A percentile compares a stretch with the other conserved stretches of the same genome.
These are phyloP conservation scores for Pasiphila rectangulata DNA, from an alignment of 2,888 invertebrate species.

Conservation along the genomic window DNA sequence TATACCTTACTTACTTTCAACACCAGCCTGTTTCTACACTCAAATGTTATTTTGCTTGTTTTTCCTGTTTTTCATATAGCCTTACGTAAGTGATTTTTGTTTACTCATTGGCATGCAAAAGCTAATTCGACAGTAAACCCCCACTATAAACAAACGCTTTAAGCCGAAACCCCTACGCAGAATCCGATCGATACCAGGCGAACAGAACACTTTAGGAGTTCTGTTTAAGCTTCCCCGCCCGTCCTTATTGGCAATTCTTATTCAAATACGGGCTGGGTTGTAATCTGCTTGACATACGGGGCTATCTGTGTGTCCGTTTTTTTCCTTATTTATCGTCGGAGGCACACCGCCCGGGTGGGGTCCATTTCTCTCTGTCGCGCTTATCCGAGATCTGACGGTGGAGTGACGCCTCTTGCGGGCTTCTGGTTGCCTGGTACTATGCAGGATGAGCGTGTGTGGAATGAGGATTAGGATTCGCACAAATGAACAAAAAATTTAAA, in stretches of 20 bases:
- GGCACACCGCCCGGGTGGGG: constrained; percentile 50
- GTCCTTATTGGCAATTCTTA: constrained; percentile 75
- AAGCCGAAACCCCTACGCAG: constrained; percentile 39
- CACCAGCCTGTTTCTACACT: constrained; percentile 11
- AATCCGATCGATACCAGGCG: constrained; percentile 60
- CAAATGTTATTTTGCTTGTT: constrained; percentile 9
- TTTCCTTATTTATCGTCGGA: constrained; percentile 66
- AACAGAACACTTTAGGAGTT: constrained; percentile 55
- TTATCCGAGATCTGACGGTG: constrained; percentile 74
- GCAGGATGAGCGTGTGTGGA: constrained; percentile 36
- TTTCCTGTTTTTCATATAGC: background rate
- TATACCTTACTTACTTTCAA: background rate
- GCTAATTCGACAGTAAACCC: constrained; percentile 7
- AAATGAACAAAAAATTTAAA: background rate
- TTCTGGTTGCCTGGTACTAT: constrained; percentile 54
- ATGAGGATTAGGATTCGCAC: constrained; percentile 2
- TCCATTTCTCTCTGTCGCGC: constrained; percentile 76
- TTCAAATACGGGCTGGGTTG: constrained; percentile 69
- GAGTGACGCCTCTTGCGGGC: constrained; percentile 65
- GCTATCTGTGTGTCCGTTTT: constrained; percentile 66
- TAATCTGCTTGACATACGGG: constrained; percentile 74
- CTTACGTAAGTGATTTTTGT: background rate
- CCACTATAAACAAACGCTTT: constrained; percentile 30
- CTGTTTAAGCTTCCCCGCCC: constrained; percentile 51
- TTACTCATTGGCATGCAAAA: constrained; percentile 1